Conservation (phyloP, 1,140 invertebrate genomes). For the Stegodyphus mimosarum region DNA sequence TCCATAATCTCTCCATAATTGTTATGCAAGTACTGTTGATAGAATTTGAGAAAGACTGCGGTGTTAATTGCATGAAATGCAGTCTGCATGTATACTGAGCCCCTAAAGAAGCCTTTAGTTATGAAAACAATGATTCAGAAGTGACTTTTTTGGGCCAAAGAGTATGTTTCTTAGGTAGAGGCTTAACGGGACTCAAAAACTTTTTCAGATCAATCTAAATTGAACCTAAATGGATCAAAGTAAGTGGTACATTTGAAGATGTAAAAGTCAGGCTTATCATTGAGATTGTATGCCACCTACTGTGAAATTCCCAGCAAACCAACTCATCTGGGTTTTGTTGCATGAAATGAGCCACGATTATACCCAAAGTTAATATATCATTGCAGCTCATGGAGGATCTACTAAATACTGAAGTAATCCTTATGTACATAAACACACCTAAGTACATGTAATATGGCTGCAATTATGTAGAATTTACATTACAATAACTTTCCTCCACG, state of each 20-base stretch:
- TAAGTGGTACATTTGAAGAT: not conserved
- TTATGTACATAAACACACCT: not conserved
- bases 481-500: not conserved
- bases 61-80: not conserved
- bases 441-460: not conserved
- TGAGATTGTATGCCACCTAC: not conserved
- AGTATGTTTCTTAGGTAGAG: constrained; percentile 6
- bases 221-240: not conserved
- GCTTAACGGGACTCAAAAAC: not conserved
- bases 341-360: not conserved
- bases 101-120: not conserved
- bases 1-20: not conserved
- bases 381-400: not conserved
- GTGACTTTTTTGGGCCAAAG: not conserved
- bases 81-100: not conserved
- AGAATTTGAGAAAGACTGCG: not conserved
- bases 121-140: not conserved
- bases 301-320: not conserved
- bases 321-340: not conserved
- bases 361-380: not conserved
- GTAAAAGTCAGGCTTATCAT: not conserved
- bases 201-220: constrained; percentile 14
- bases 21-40: not conserved
- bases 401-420: not conserved
- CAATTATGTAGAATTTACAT: not conserved